Base-by-base conservation (phyloP, 2,797 vertebrate species). In the Meda fulgida region DNA sequence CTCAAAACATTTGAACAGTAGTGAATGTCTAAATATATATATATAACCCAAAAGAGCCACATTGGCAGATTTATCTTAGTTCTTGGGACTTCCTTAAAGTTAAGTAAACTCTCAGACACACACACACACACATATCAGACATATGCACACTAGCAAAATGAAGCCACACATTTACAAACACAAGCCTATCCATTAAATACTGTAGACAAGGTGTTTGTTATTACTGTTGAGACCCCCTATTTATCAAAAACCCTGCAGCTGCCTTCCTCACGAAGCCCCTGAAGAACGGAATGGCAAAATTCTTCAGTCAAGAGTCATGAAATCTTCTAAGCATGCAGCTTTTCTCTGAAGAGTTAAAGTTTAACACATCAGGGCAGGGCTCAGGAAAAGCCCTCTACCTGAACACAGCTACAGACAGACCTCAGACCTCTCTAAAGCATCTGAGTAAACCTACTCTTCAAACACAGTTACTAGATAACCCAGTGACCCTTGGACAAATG, bases 331-430 rank as follows among this genome's bases (percentile, higher is more conserved):
- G 80, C 51, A 85, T n/a, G 53, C 67, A 21, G 34, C 19, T 38
- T 77, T 53, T 29, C 79, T 80, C 72, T 81, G 81, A 88, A 65
- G 84, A 73, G 87, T 89, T 89, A 89, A 89, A 80, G 72, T 87
- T 87, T 89, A 87, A 87, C 86, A 86, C 84, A 83, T 83, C 84
- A 80, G 65, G 86, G 69, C 85, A 51, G 48, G 48, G 36, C 70
- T 63, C 53, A 75, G 76, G 82, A 76, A 80, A 48, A 36, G 38
- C 13, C 38, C 31, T 79, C 71, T 71, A 81, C 83, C 48, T 65
- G 19, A 29, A 84, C 81, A 78, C 31, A 66, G 14, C 72, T 19
- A 26, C 60, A 73, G 51, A 73, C 75, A 80, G 85, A 72, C 48
- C 70, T 85, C 43, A 86, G 80, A 58, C 72, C 48, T 31, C 81